A percentile compares a stretch with the other conserved stretches of the same genome.
Evolutionary conservation across 2,797 vertebrate genomes (phyloP).

Genomic region (Paratrypauchen microcephalus): DNA sequence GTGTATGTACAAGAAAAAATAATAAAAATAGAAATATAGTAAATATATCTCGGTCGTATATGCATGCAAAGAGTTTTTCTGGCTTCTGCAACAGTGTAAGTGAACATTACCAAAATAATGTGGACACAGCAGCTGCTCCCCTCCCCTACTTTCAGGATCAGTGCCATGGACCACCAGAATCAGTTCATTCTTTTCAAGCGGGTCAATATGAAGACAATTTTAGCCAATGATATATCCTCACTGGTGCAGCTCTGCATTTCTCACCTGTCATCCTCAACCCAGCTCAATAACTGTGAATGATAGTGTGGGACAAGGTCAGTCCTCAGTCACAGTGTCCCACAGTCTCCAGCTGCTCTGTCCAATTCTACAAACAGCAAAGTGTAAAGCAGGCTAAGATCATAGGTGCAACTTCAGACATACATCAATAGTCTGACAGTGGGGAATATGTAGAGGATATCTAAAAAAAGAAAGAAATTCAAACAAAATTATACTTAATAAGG

Average conservation of each 20-base stretch:
- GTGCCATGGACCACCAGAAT: slow-evolving; percentile 41
- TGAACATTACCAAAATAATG: slow-evolving; percentile 3
- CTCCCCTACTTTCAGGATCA: slow-evolving; percentile 30
- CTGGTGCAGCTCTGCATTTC: slow-evolving; percentile 62
- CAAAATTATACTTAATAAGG: no score
- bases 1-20: no score
- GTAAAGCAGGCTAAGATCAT: slow-evolving; percentile 40
- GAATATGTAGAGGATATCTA: background rate
- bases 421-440: background rate
- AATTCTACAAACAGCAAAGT: slow-evolving; percentile 42
- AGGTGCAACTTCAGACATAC: slow-evolving; percentile 20
- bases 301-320: slow-evolving; percentile 75
- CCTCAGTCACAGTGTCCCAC: slow-evolving; percentile 66
- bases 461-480: no score
- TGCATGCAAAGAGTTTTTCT: no score
- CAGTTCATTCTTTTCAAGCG: slow-evolving; percentile 67
- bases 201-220: slow-evolving; percentile 75
- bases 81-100: background rate
- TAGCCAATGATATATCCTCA: slow-evolving; percentile 67
- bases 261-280: slow-evolving; percentile 75
- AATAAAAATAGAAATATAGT: no score
- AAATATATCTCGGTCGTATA: no score
- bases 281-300: slow-evolving; percentile 81
- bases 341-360: slow-evolving; percentile 49
- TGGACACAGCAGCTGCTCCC: slow-evolving; percentile 8